Evolutionary conservation across 2,797 vertebrate species (phyloP), one percentile per base, ranked within the genome.

Genomic region (Ficedula albicollis): DNA sequence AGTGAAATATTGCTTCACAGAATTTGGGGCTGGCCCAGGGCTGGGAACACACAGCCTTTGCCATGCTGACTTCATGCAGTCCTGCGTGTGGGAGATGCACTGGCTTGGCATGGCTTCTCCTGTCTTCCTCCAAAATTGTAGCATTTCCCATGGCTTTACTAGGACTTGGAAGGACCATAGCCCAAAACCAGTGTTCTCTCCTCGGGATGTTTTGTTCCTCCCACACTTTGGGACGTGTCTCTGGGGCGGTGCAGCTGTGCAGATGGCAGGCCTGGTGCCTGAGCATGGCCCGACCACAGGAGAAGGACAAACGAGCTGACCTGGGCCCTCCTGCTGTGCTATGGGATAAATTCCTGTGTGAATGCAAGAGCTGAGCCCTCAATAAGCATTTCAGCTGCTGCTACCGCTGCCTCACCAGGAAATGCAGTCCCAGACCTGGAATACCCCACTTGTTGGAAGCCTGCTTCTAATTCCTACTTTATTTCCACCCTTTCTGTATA

Each of bases 171-270:
- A 83, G 84, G 60, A 26, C 34, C 1, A 1, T 1, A 56, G 91
- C 25, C 44, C 46, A 77, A 36, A 92, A 91, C 46, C 20, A 92
- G 39, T 1, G 5, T 27, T 56, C 44, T 52, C 54, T 43, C 41
- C 79, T 77, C 15, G 27, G 78, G 87, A 49, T 77, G 67, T 76
- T 51, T 82, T 84, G 36, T 46, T 60, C 72, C 49, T 77, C 68
- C 78, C 64, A 82, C 4, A 1, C 60, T 46, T 11, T 46, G 84
- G 78, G 74, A 22, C 1, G 2, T 1, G 2, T 62, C 0, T 1
- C 49, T 2, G 3, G 44, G 49, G 51, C 4, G 11, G 39, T 76
- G 87, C 68, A n/a, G 48, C 46, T 1, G 6, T 41, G 58, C 80
- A 84, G 69, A 90, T 46, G 75, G 64, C 39, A 80, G 93, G 23